A percentile compares a stretch with the other conserved stretches of the same genome.
Conservation (phyloP, 1,140 invertebrate species). For the Papilio dardanus region DNA sequence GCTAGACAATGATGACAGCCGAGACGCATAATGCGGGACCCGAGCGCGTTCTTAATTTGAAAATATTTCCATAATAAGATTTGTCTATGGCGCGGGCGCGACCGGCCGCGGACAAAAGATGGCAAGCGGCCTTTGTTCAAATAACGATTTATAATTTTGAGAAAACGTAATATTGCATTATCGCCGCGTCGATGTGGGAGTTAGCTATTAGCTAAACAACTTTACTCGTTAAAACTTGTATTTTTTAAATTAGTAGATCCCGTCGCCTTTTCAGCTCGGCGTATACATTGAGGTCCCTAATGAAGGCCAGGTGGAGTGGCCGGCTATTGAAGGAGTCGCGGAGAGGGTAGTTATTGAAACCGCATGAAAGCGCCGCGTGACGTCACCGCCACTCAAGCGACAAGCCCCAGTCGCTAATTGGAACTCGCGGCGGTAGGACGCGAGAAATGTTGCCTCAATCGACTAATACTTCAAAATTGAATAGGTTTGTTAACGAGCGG, state of each 20-base stretch:
- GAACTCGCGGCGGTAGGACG: slow-evolving; percentile 79
- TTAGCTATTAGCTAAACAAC: slow-evolving; percentile 76
- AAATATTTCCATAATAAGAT: slow-evolving; percentile 83
- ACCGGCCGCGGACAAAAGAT: slow-evolving; percentile 73
- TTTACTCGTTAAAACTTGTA: slow-evolving; percentile 77
- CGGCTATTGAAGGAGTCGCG: slow-evolving; percentile 76
- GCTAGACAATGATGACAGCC: slow-evolving; percentile 80
- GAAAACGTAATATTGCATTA: slow-evolving; percentile 68
- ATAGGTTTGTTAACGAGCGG: slow-evolving; percentile 81
- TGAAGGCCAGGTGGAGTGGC: slow-evolving; percentile 79
- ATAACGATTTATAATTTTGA: slow-evolving; percentile 74
- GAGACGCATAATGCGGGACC: slow-evolving; percentile 81
- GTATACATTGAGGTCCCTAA: slow-evolving; percentile 78
- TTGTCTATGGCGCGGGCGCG: slow-evolving; percentile 79
- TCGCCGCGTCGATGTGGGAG: slow-evolving; percentile 43
- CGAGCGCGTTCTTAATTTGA: slow-evolving; percentile 79
- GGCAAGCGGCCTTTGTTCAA: slow-evolving; percentile 67
- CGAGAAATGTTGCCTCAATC: slow-evolving; percentile 79
- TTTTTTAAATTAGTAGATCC: slow-evolving; percentile 74
- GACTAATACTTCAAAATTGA: slow-evolving; percentile 81
- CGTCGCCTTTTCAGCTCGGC: slow-evolving; percentile 72
- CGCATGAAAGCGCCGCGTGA: slow-evolving; percentile 77
- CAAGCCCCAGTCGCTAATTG: slow-evolving; percentile 80
- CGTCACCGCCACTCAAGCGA: slow-evolving; percentile 77
- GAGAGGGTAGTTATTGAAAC: slow-evolving; percentile 81